A percentile compares a stretch with the other conserved stretches of the same genome.
These are phyloP conservation scores for Protonemura montana DNA, from an alignment of 2,888 invertebrate species.

Conservation along the genomic window DNA sequence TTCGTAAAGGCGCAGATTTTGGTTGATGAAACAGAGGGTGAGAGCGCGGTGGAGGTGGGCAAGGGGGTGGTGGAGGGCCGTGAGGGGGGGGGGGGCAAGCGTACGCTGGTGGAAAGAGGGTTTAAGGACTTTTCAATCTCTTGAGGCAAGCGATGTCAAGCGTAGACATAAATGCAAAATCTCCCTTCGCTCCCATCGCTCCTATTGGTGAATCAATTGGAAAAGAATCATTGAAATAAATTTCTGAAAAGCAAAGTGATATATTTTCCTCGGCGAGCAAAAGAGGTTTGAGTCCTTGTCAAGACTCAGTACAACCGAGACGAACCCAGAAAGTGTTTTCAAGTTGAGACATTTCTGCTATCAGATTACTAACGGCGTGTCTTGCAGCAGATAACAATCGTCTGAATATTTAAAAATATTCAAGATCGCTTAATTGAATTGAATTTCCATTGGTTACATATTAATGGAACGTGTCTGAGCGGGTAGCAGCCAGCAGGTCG, in stretches of 20 bases:
- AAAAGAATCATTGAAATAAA: constrained; percentile 3
- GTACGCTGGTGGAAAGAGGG: not conserved
- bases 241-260: not conserved
- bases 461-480: not conserved
- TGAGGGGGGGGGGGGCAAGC: no score
- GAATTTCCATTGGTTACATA: constrained; percentile 7
- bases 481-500: no score
- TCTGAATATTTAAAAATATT: constrained; percentile 3
- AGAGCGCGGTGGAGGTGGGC: not conserved
- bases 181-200: not conserved
- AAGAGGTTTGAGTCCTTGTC: not conserved
- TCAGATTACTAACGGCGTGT: not conserved
- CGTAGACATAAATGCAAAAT: constrained; percentile 21
- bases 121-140: constrained; percentile 17
- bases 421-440: not conserved
- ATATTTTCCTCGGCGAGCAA: not conserved
- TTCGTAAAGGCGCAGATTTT: constrained; percentile 33
- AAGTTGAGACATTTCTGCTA: not conserved
- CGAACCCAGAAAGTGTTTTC: not conserved
- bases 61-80: no score
- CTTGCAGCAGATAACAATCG: not conserved
- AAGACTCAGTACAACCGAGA: not conserved
- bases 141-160: constrained; percentile 14
- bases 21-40: constrained; percentile 14
- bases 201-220: constrained; percentile 14